Evolutionary conservation across 2,113 vertebrate genomes (phyloP).

Genomic region (Promerops cafer): DNA sequence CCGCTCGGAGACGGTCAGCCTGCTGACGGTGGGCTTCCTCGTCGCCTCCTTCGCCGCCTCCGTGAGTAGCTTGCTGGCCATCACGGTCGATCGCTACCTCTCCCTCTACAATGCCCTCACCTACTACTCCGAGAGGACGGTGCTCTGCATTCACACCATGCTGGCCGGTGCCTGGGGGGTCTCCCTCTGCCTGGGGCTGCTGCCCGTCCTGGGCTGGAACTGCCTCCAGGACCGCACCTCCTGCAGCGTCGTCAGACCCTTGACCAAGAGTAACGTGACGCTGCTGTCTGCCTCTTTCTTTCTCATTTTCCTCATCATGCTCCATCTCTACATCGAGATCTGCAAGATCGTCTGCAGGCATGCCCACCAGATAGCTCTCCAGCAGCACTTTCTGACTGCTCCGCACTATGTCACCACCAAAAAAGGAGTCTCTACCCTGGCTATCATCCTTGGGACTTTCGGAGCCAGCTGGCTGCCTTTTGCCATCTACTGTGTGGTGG

Average conservation of each 20-base stretch:
- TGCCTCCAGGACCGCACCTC: slow-evolving; percentile 80
- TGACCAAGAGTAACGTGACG: slow-evolving; percentile 88
- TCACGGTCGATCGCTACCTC: slow-evolving; percentile 95
- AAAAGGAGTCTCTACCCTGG: slow-evolving; percentile 92
- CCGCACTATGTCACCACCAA: slow-evolving; percentile 92
- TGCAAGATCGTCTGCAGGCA: slow-evolving; percentile 96
- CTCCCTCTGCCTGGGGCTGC: slow-evolving; percentile 85
- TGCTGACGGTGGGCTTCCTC: slow-evolving; percentile 93
- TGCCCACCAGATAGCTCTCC: slow-evolving; percentile 97
- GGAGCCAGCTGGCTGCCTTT: slow-evolving; percentile 98
- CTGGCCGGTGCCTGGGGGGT: slow-evolving; percentile 87
- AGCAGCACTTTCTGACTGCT: slow-evolving; percentile 93
- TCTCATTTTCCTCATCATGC: slow-evolving; percentile 88
- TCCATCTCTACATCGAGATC: slow-evolving; percentile 92
- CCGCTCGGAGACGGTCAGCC: slow-evolving; percentile 90
- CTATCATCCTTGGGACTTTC: slow-evolving; percentile 93
- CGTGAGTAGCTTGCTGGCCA: slow-evolving; percentile 93
- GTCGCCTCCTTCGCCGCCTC: slow-evolving; percentile 95
- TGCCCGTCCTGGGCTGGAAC: slow-evolving; percentile 96
- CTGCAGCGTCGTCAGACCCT: slow-evolving; percentile 90
- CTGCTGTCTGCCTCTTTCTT: slow-evolving; percentile 90
- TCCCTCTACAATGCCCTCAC: slow-evolving; percentile 96
- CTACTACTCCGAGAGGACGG: slow-evolving; percentile 92
- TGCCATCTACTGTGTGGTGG: slow-evolving; percentile 94
- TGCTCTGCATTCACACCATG: slow-evolving; percentile 89